Conservation (phyloP, 2,888 invertebrate species). For the Acleris literana region DNA sequence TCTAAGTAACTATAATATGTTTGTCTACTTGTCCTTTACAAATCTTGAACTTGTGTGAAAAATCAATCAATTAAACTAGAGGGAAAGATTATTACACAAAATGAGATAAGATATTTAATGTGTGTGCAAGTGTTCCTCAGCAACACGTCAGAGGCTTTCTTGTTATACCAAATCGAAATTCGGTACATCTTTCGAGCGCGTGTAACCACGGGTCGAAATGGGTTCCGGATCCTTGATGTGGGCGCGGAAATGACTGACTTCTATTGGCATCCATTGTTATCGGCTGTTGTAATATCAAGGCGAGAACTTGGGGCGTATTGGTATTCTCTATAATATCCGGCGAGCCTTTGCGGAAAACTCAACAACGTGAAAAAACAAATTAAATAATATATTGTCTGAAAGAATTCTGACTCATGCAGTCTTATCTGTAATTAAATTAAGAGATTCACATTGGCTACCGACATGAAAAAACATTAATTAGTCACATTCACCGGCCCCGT, state of each 20-base stretch:
- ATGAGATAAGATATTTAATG: not conserved
- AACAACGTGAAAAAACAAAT: not conserved
- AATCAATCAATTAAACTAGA: too few relatives aligned
- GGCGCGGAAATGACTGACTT: conserved; percentile 73
- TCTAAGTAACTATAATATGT: too few relatives aligned
- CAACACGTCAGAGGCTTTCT: conserved; percentile 54
- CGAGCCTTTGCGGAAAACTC: conserved; percentile 2
- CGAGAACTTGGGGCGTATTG: conserved; percentile 44
- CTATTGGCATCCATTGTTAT: conserved; percentile 61
- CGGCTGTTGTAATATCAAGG: conserved; percentile 46
- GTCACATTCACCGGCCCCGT: conserved; percentile 44
- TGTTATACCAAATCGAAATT: conserved; percentile 51
- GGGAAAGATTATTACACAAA: not conserved
- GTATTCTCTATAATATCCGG: conserved; percentile 40
- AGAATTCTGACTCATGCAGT: conserved; percentile 36
- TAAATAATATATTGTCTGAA: conserved; percentile 2
- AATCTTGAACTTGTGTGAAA: too few relatives aligned
- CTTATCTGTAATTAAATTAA: conserved; percentile 39
- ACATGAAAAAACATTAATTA: conserved; percentile 45
- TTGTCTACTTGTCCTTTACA: too few relatives aligned
- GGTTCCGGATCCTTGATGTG: conserved; percentile 65
- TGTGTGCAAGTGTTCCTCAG: conserved; percentile 41
- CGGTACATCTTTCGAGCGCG: conserved; percentile 52
- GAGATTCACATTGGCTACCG: conserved; percentile 39
- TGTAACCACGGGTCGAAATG: conserved; percentile 63